A percentile compares a stretch with the other conserved stretches of the same genome.
Evolutionary conservation across 2,113 vertebrate genomes (phyloP).

Genomic region (Rattus rattus): DNA sequence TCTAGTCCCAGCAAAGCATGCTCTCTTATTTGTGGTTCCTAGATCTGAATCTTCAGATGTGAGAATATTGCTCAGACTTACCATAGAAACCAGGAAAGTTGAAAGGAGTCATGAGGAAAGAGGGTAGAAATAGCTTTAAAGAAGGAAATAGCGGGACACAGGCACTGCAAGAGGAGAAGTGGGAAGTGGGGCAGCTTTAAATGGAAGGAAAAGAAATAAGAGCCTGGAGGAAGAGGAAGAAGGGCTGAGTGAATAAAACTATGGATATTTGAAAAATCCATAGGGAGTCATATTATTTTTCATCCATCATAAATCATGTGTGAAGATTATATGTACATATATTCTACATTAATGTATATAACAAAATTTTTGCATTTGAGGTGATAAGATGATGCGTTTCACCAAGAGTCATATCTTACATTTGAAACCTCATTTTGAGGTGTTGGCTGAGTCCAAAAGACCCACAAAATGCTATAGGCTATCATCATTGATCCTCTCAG

Average conservation of each 20-base stretch:
- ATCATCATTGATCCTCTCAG: no score
- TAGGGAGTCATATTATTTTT: not conserved
- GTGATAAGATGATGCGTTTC: no score
- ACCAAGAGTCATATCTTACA: no score
- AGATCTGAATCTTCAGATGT: not conserved
- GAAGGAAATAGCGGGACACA: not conserved
- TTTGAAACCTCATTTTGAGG: no score
- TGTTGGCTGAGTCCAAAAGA: no score
- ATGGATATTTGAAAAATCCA: not conserved
- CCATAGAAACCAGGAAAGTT: not conserved
- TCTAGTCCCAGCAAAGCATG: not conserved
- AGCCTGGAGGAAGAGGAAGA: no score
- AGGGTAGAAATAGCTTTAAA: not conserved
- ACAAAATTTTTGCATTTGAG: no score
- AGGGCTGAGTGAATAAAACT: not conserved
- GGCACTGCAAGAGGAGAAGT: not conserved
- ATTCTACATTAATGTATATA: no score
- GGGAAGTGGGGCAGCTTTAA: not conserved
- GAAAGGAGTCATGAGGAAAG: not conserved
- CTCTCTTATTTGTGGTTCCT: not conserved
- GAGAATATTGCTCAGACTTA: not conserved
- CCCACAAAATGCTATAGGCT: no score
- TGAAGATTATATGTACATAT: no score
- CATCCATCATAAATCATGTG: no score
- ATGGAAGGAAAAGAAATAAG: not conserved